Evolutionary conservation across 1,140 invertebrate genomes (phyloP), one percentile per base, ranked within the genome.

Genomic region (Halesus radiatus): DNA sequence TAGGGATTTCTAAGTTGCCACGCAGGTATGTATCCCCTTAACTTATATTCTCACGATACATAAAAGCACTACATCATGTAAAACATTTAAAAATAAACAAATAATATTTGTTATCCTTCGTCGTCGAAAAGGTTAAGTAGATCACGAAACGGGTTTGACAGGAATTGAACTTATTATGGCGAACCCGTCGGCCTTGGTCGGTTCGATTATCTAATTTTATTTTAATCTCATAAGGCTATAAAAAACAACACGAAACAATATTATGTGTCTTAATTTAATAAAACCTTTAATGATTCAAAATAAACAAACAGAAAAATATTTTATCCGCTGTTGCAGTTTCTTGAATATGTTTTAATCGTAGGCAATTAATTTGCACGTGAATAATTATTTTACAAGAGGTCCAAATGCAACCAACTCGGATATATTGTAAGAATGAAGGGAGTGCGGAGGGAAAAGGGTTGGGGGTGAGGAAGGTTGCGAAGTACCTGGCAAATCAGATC

Each of bases 171-270:
- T 7, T n/a, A 45, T 45, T 52, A 70, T 52, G 32, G 37, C n/a
- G 37, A 23, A 70, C 66, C 8, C 15, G n/a, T 18, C 66, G 66
- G 22, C 66, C 66, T 70, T 70, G n/a, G n/a, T 29, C 26, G 15
- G 18, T 70, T 70, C 22, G 66, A 52, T 70, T 70, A 70, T 52
- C 32, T 68, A 68, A 70, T 70, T 70, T 29, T 70, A 13, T 50
- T 70, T 70, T 23, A n/a, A 50, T 22, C 18, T 22, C 32, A 10
- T 3, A 50, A 23, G 37, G 13, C 66, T 50, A 3, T 70, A 3
- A 70, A 70, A 68, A 70, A 45, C 4, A 70, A 64, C 23, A 18
- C 18, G 1, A 29, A 29, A n/a, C n/a, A 56, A 7, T 18, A 56
- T 18, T 18, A 56, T 56, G n/a, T 56, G 5, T 20, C n/a, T 18